A percentile compares a stretch with the other conserved stretches of the same genome.
Evolutionary conservation across 2,113 vertebrate genomes (phyloP).

Genomic region (Riparia riparia): DNA sequence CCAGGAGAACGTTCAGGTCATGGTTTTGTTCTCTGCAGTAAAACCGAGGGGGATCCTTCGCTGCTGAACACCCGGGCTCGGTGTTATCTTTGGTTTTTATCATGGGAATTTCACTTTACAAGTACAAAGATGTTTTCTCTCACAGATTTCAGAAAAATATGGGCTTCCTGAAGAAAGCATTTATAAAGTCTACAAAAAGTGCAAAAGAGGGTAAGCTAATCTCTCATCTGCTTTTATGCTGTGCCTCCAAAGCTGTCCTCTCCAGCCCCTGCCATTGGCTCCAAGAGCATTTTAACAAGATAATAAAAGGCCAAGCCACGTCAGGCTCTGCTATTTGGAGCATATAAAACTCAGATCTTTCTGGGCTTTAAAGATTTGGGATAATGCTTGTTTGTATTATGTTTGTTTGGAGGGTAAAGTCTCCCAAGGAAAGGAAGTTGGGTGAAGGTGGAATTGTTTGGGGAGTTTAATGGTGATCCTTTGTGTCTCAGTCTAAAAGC

Average conservation of each 20-base stretch:
- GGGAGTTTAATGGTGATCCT: slow-evolving; percentile 18
- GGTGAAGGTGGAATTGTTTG: slow-evolving; percentile 22
- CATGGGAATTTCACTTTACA: slow-evolving; percentile 13
- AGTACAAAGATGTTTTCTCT: slow-evolving; percentile 32
- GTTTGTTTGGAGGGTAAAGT: slow-evolving; percentile 35
- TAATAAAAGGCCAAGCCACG: slow-evolving; percentile 46
- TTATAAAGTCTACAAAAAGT: slow-evolving; percentile 97
- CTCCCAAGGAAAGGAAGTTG: background rate
- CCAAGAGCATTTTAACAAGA: slow-evolving; percentile 31
- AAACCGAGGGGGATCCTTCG: background rate
- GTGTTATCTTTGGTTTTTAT: background rate
- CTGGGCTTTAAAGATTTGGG: slow-evolving; percentile 54
- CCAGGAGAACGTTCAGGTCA: background rate
- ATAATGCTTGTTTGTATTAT: slow-evolving; percentile 8
- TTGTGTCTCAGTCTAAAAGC: background rate
- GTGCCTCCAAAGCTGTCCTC: background rate
- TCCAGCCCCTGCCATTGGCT: background rate
- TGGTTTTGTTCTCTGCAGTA: background rate
- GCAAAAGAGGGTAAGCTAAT: slow-evolving; percentile 94
- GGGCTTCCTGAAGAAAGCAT: slow-evolving; percentile 93
- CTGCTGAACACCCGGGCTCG: background rate
- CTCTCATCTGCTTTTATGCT: background rate
- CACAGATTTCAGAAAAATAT: slow-evolving; percentile 97
- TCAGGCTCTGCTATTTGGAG: slow-evolving; percentile 7
- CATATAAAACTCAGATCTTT: slow-evolving; percentile 8